Evolutionary conservation across 2,888 invertebrate species (phyloP), one percentile per base, ranked within the genome.

Genomic region (Drosophila nr. perissopoda): DNA sequence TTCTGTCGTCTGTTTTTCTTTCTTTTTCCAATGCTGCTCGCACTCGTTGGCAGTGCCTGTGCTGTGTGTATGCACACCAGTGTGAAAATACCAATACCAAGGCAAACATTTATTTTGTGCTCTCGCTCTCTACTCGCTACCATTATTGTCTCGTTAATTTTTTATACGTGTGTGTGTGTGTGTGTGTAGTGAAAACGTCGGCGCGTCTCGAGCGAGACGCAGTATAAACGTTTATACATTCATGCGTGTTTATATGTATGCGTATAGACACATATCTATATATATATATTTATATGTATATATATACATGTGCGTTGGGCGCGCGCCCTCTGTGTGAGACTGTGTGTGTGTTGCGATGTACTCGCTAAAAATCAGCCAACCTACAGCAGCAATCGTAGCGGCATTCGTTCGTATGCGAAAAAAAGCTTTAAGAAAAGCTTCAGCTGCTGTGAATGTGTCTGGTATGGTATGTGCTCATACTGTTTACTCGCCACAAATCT

Each of bases 1-100:
- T 78, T 91, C 81, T 89, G 91, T 91, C 90, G 87, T 91, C 90
- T 92, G 89, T 91, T 91, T 91, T 92, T 91, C 91, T 91, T 92
- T 91, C 92, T 91, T 91, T 92, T 92, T 90, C 81, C 84, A 91
- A 83, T 91, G 87, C 91, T 91, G 87, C 88, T 91, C 91, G 87
- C 91, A 90, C 90, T 89, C 91, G 78, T 83, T 88, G 80, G 54
- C 69, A 53, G 60, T 71, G 80, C 67, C 80, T 42, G 68, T 73
- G 69, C 67, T 78, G 75, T 89, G 80, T 82, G 80, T 77, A 80
- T 89, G 83, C 82, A 74, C 81, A 84, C 82, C 49, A 81, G 67
- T 76, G 77, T 80, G 49, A 62, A 79, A 80, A 76, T 78, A 78
- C 78, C 62, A 77, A 80, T 73, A 81, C 82, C 72, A 72, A 71